Evolutionary conservation across 2,797 vertebrate species (phyloP), one percentile per base, ranked within the genome.

Genomic region (Pangasius larnaudii): DNA sequence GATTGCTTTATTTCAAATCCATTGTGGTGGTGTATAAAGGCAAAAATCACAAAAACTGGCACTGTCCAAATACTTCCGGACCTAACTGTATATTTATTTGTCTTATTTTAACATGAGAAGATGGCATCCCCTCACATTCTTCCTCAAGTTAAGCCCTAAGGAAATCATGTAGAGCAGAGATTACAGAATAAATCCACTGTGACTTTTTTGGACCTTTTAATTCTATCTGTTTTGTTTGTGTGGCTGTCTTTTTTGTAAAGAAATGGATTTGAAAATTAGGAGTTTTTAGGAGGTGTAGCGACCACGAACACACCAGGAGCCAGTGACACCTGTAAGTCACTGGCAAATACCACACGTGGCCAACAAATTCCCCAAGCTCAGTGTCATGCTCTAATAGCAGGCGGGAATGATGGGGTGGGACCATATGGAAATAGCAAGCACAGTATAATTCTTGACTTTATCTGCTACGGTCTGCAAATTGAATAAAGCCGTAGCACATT

Each of bases 371-470:
- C 87, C 49, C 33, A 11, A 46, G 16, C 59, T 42, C 56, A 39
- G 14, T 42, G 27, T 24, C 33, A 27, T 77, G 82, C 72, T 56
- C 82, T 84, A 85, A 75, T 88, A 88, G 67, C 87, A 71, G 63
- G 14, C 22, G 3, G 59, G 36, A 18, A 56, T 83, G 71, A 89
- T 77, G 49, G 59, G n/a, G 51, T 24, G n/a, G 24, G 69, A 59
- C 18, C 10, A 86, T 77, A 86, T 69, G 33, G 42, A 82, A 82
- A 82, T 53, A 19, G 65, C 2, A 8, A 72, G 53, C 24, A 46
- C 22, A 36, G 18, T 71, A 67, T 78, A 53, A 59, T 78, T 80
- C 19, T 36, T 88, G 80, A 59, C 33, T 67, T 85, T 88, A 65
- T 72, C 53, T 85, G 74, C 65, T 81, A n/a, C 46, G 24, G 27